These are phyloP conservation scores for Chrysina gloriosa DNA, from an alignment of 2,888 invertebrate genomes.

Conservation along the genomic window DNA sequence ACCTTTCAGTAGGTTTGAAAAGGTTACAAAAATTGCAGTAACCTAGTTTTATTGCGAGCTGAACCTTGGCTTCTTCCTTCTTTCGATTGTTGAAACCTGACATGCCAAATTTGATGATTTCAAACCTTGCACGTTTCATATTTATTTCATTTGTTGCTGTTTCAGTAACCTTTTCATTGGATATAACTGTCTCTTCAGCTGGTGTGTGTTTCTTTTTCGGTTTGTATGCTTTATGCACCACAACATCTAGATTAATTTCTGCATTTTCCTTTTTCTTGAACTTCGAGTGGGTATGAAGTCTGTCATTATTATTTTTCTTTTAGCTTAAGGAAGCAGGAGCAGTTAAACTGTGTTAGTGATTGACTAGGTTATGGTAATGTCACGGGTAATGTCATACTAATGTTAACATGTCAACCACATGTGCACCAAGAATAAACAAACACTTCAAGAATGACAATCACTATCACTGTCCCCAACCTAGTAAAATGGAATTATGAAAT, in stretches of 20 bases:
- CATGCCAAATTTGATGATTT: constrained; percentile 87
- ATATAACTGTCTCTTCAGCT: constrained; percentile 43
- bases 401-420: too few species aligned
- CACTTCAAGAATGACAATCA: too few species aligned
- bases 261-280: constrained; percentile 65
- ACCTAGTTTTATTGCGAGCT: constrained; percentile 82
- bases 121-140: constrained; percentile 81
- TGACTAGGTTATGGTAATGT: too few species aligned
- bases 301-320: background rate
- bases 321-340: background rate
- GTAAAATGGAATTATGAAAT: too few species aligned
- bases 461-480: too few species aligned
- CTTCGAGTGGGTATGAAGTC: constrained; percentile 67
- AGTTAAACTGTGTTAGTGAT: background rate
- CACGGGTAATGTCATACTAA: too few species aligned
- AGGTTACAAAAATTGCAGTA: constrained; percentile 54
- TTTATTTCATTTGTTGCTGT: constrained; percentile 68
- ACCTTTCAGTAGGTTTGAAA: too few species aligned
- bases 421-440: too few species aligned
- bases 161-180: constrained; percentile 1
- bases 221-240: constrained; percentile 69
- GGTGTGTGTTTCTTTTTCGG: constrained; percentile 63
- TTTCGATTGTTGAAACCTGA: constrained; percentile 77
- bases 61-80: constrained; percentile 82
- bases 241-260: constrained; percentile 65